These are phyloP conservation scores for Tolypeutes matacus DNA, from an alignment of 2,797 vertebrate species.

Conservation along the genomic window DNA sequence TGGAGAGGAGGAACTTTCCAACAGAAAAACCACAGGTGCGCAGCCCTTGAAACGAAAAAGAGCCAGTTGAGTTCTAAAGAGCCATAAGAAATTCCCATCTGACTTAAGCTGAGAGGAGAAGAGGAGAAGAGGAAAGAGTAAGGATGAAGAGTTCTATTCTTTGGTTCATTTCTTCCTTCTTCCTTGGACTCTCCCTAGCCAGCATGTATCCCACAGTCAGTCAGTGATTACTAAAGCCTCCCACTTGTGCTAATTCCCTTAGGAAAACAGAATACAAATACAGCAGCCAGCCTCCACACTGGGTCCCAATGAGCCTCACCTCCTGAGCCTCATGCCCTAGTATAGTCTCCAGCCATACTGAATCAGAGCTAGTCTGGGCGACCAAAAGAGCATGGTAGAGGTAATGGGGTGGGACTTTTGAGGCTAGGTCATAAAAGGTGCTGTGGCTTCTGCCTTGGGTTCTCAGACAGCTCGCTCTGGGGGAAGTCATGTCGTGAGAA, in stretches of 20 bases:
- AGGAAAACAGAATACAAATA: neutral
- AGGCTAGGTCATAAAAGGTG: neutral
- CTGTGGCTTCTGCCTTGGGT: neutral
- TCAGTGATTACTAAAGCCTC: neutral
- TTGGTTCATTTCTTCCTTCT: neutral
- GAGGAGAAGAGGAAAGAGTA: neutral
- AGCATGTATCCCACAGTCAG: neutral
- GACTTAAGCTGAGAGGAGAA: neutral
- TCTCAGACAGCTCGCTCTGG: neutral
- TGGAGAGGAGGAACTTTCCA: neutral
- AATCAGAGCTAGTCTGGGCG: neutral
- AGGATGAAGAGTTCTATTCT: neutral
- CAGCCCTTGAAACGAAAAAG: neutral
- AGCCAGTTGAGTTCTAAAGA: neutral
- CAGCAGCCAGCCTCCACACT: neutral
- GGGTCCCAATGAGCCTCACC: neutral
- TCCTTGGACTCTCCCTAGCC: conserved; percentile 1
- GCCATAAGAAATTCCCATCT: neutral
- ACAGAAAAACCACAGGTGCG: neutral
- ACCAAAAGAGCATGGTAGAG: neutral
- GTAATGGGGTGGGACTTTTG: neutral
- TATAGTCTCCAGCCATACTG: neutral
- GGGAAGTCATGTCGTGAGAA: neutral
- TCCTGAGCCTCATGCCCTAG: neutral
- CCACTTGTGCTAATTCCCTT: neutral